Evolutionary conservation across 2,113 vertebrate genomes (phyloP), one percentile per base, ranked within the genome.

Genomic region (Morone chrysops): DNA sequence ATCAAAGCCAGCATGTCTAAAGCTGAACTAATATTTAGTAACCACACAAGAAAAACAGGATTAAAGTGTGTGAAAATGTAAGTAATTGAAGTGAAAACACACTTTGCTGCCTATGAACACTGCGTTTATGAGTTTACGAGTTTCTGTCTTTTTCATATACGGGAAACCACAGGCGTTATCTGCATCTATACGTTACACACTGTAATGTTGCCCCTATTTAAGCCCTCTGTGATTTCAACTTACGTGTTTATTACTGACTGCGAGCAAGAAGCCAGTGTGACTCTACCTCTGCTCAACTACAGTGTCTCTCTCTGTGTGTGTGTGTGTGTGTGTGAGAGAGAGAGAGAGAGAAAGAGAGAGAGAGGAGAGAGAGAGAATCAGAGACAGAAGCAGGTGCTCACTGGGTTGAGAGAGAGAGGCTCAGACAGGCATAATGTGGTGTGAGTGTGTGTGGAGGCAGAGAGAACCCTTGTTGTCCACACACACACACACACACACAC

Each of bases 81-180:
- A 72, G 70, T 72, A 73, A 84, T 22, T 84, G 45, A 20, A 47
- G 7, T 22, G 54, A 81, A 81, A 83, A 72, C 66, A 61, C 47
- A 43, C 25, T 25, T 47, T 72, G 25, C 2, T 69, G 50, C 22
- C 10, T 16, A 36, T 78, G 68, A 80, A 74, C 60, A 25, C 41
- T 59, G 20, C 5, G 1, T 60, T 47, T 41, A 54, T 48, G 45
- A 47, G 25, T 25, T 25, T 25, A 25, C 1, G 56, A 68, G 41
- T 71, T 36, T 47, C 13, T 75, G 43, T 25, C 2, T n/a, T 38
- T 41, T 61, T 45, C 22, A 22, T 57, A 47, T 13, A 38, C 10
- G 63, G 22, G 31, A 59, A 43, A 11, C 59, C 18, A 61, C 1
- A 11, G 36, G 17, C 53, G 38, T 6, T 16, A 45, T 53, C 18